Conservation (phyloP, 2,797 vertebrate genomes). For the Hyperoplus lanceolatus region DNA sequence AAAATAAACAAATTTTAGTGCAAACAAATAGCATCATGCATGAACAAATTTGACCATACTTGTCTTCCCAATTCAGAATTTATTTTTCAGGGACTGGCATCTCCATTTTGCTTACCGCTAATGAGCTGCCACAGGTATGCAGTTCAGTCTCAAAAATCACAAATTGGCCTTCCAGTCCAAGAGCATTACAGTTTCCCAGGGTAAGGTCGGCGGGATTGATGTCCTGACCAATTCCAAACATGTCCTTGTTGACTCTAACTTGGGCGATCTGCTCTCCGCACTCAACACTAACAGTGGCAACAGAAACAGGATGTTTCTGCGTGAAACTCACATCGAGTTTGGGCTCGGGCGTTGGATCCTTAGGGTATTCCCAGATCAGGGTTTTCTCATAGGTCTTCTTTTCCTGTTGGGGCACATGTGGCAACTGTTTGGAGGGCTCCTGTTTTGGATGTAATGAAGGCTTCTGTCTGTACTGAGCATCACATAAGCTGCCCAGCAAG, state of each 20-base stretch:
- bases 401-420: slow-evolving; percentile 30
- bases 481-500: slow-evolving; percentile 60
- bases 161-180: slow-evolving; percentile 62
- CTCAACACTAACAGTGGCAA: slow-evolving; percentile 61
- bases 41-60: neutral
- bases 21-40: slow-evolving; percentile 5
- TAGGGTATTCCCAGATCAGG: slow-evolving; percentile 71
- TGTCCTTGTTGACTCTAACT: slow-evolving; percentile 76
- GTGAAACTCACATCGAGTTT: slow-evolving; percentile 12
- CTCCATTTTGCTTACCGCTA: slow-evolving; percentile 52
- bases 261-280: slow-evolving; percentile 68
- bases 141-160: slow-evolving; percentile 74
- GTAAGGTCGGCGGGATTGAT: slow-evolving; percentile 65
- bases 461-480: slow-evolving; percentile 38
- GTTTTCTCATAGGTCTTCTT: slow-evolving; percentile 63
- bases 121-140: slow-evolving; percentile 68
- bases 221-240: slow-evolving; percentile 73
- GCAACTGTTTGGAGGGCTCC: neutral
- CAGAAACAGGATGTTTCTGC: slow-evolving; percentile 50
- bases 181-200: slow-evolving; percentile 67
- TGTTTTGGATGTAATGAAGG: neutral
- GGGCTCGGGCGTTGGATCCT: slow-evolving; percentile 19
- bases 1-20: slow-evolving; percentile 10
- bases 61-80: neutral
- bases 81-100: neutral